Evolutionary conservation across 1,140 invertebrate genomes (phyloP).

Genomic region (Littorina saxatilis): DNA sequence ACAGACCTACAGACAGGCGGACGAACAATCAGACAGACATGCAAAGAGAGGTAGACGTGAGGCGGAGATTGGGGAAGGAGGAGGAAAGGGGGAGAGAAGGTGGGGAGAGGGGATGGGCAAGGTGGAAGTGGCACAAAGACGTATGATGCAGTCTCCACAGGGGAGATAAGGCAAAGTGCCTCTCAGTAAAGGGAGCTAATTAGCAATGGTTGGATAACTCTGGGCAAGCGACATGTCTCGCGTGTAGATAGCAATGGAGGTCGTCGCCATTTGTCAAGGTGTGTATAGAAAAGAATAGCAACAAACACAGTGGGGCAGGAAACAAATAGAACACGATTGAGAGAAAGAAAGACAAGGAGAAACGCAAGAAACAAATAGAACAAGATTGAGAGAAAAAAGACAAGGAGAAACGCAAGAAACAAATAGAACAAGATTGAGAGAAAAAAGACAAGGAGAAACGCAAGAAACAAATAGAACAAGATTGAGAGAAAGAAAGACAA

Average conservation of each 20-base stretch:
- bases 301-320: not conserved
- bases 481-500: not conserved
- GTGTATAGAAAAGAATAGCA: not conserved
- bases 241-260: not conserved
- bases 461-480: not conserved
- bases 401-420: not conserved
- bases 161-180: not conserved
- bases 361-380: not conserved
- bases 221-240: not conserved
- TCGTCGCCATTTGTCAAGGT: not conserved
- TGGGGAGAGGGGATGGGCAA: too few relatives aligned
- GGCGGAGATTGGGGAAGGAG: too few relatives aligned
- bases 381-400: not conserved
- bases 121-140: constrained; percentile 8
- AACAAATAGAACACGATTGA: too few relatives aligned
- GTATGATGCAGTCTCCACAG: not conserved
- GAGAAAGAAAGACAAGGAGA: not conserved
- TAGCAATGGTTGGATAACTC: constrained; percentile 15
- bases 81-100: not conserved
- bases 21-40: not conserved
- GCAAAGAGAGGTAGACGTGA: not conserved
- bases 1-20: not conserved
- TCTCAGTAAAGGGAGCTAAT: not conserved
- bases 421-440: not conserved
- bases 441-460: not conserved